Base-by-base conservation (phyloP, 2,797 vertebrate species). In the Eleutherodactylus coqui region DNA sequence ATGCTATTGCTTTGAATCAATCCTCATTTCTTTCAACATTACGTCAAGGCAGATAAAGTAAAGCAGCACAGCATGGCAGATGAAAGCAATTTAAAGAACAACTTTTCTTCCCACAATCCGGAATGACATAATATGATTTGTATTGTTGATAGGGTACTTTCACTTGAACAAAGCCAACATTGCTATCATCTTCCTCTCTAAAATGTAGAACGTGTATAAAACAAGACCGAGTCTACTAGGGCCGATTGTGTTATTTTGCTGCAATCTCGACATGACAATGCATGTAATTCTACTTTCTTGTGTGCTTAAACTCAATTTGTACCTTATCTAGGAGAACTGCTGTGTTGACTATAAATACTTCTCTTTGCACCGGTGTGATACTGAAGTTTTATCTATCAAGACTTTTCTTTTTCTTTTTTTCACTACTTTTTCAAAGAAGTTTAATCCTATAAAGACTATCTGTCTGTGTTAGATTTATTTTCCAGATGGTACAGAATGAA, bases 81-180 rank as follows among this genome's bases (percentile, higher is more conserved):
- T 77, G 36, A 82, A 82, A 83, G 62, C 80, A 86, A 82, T 86
- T 86, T 86, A 86, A 86, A 72, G 60, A 64, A 78, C 60, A 80
- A 80, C 24, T 55, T 86, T 82, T 72, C 73, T 78, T 34, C 38
- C 62, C 27, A 77, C 79, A 55, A 82, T 43, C 58, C 67, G 64
- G 49, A 80, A 82, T 64, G 32, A 82, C 51, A 51, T 38, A 67
- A 69, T 83, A 45, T 83, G 73, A 77, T 82, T 75, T 77, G 62
- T 82, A 78, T 76, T 77, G 73, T 58, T 86, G 85, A 78, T 70
- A 83, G 27, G 38, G 67, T 62, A 69, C 47, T 86, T 69, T 70
- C 32, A 77, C 49, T 80, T 9, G 27, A 85, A 79, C 78, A 75
- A 58, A 60, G 53, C 41, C 47, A 81, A 86, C 41, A 81, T 53